Percentiles rank a stretch among this genome's conserved stretches.
These are phyloP conservation scores for Eupristina koningsbergeri DNA, from an alignment of 1,140 invertebrate genomes.

Conservation along the genomic window DNA sequence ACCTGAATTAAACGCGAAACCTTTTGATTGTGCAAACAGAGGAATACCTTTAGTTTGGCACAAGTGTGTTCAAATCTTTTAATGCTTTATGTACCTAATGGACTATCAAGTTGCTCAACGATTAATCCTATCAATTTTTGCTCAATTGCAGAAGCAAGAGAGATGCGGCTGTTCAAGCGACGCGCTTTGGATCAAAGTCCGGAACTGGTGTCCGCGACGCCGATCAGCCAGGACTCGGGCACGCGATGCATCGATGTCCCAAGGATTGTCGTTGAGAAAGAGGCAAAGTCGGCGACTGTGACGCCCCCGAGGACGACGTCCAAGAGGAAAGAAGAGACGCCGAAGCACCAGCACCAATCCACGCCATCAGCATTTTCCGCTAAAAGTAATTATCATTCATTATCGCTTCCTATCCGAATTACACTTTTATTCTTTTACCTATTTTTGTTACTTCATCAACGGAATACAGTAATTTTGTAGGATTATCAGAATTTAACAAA, in stretches of 20 bases:
- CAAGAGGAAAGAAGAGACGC: background rate
- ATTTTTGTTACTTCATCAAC: background rate
- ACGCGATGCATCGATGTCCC: background rate
- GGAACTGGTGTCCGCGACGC: slow-evolving; percentile 73
- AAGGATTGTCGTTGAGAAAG: background rate
- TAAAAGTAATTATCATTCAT: slow-evolving; percentile 22
- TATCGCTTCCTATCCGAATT: background rate
- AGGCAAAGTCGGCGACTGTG: background rate
- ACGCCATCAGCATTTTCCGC: slow-evolving; percentile 26
- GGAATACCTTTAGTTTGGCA: background rate
- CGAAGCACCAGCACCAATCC: background rate
- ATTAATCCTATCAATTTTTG: background rate
- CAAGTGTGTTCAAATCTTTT: background rate
- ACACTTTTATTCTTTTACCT: background rate
- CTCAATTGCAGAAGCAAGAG: slow-evolving; percentile 58
- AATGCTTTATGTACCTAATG: background rate
- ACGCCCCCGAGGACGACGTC: background rate
- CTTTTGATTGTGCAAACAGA: background rate
- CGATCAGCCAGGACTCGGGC: slow-evolving; percentile 68
- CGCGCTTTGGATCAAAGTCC: slow-evolving; percentile 73
- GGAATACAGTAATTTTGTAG: too few species aligned
- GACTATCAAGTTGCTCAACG: background rate
- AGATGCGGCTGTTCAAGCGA: slow-evolving; percentile 74
- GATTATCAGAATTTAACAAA: too few species aligned
- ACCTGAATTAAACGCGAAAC: slow-evolving; percentile 11